Base-by-base conservation (phyloP, 2,797 vertebrate genomes). In the Cossypha heuglini region DNA sequence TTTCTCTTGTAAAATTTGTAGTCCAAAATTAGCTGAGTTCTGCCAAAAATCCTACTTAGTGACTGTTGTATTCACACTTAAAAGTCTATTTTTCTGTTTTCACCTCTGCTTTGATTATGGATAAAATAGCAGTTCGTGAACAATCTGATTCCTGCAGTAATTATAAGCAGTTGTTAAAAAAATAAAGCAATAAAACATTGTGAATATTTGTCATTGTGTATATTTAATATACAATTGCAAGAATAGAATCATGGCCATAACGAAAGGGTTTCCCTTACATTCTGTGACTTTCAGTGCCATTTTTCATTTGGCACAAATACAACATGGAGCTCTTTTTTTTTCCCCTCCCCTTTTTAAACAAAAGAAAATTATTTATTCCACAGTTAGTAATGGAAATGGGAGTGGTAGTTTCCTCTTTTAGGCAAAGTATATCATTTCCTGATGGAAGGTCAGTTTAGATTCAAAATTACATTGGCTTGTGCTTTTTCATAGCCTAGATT, bases 361-460 rank as follows among this genome's bases (percentile, higher is more conserved):
- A 89, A 75, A 69, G 57, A 86, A 81, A 87, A 75, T 63, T 5
- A 45, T 62, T 94, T 87, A 57, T 87, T 78, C 46, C 35, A 75
- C 25, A 35, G 61, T 38, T 93, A 52, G 40, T 59, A 91, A 52
- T 84, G 83, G 88, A 80, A 78, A 66, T 35, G 43, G 85, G 61
- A 93, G 90, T 66, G 25, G 35, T 52, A 74, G 16, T 88, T 78
- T 95, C 92, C 90, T 40, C 46, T 95, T 94, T 80, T 90, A 91
- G 52, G 63, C 16, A 35, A 69, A 78, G n/a, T 76, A 18, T 38
- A 82, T 31, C 28, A 46, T 40, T 93, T 96, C 43, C 62, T 80
- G 78, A 11, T 43, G 37, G 40, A 93, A 73, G 12, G 14, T 81
- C n/a, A 51, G 26, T 89, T 94, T 57, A 86, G n/a, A 54, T 73